Percentiles rank a stretch among this genome's conserved stretches.
phyloP scores from a whole-genome alignment of 2,888 invertebrate genomes.

The Charanyca ferruginea region DNA sequence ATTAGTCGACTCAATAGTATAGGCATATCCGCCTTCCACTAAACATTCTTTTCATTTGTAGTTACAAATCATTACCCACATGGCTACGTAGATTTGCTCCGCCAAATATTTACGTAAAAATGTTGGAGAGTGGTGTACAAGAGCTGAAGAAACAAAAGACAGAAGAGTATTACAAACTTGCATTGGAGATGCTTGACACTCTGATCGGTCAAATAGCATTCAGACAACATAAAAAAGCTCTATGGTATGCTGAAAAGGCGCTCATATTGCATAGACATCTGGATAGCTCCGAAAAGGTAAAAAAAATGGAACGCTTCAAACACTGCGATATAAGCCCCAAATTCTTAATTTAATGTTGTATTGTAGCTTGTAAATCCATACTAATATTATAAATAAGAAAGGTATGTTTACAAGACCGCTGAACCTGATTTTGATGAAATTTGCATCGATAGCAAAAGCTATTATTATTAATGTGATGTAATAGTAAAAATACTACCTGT shows the following conservation, averaged over 20 bases:
- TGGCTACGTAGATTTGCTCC: constrained; percentile 92
- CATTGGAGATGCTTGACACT: constrained; percentile 87
- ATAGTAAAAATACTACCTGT: no score
- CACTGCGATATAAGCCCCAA: no score
- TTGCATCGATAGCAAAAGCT: no score
- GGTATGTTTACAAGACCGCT: no score
- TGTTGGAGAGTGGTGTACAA: constrained; percentile 80
- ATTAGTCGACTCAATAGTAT: not conserved
- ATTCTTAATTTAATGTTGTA: no score
- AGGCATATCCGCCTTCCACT: not conserved
- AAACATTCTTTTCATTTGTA: constrained; percentile 59
- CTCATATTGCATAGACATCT: constrained; percentile 90
- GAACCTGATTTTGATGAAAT: no score
- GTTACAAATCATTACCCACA: constrained; percentile 81
- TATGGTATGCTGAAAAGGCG: constrained; percentile 92
- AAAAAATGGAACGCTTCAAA: no score
- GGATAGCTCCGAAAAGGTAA: constrained; percentile 75
- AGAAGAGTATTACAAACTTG: constrained; percentile 73
- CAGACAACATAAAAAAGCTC: constrained; percentile 84
- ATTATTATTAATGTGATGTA: no score
- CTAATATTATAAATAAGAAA: no score
- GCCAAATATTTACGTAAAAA: constrained; percentile 82
- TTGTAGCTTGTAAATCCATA: no score
- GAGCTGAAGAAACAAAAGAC: constrained; percentile 80
- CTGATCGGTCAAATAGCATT: constrained; percentile 89